phyloP scores from a whole-genome alignment of 2,888 invertebrate genomes.

The Cephus sareptanus region DNA sequence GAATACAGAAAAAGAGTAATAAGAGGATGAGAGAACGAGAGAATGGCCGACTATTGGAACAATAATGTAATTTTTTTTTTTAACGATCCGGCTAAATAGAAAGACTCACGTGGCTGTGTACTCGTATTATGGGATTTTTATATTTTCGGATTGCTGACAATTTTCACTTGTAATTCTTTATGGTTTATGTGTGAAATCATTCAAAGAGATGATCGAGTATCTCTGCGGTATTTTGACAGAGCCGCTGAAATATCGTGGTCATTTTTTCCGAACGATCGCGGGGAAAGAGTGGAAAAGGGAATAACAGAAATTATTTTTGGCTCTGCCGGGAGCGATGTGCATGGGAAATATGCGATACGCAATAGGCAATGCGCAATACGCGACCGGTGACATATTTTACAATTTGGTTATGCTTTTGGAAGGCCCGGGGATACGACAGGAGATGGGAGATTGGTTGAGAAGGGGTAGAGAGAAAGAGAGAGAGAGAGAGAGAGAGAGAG shows the following conservation, averaged over 20 bases:
- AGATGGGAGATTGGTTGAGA: conserved; percentile 19
- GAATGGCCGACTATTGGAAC: not conserved
- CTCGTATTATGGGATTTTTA: not conserved
- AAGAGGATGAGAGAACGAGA: not conserved
- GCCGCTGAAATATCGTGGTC: conserved; percentile 10
- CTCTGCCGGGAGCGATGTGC: not conserved
- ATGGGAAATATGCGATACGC: not conserved
- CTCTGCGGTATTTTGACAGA: not conserved
- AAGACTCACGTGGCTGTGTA: not conserved
- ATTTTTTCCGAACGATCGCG: not conserved
- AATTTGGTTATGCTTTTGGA: conserved; percentile 14
- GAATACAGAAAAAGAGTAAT: not conserved
- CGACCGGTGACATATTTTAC: conserved; percentile 14
- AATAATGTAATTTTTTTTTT: not conserved
- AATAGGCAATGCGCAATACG: not conserved
- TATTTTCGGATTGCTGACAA: not conserved
- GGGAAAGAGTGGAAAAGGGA: conserved; percentile 8
- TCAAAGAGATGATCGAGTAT: not conserved
- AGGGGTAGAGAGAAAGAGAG: conserved; percentile 18
- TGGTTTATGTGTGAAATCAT: not conserved
- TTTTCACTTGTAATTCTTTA: not conserved
- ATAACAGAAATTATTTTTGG: conserved; percentile 6
- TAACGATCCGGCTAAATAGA: not conserved
- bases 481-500: conserved; percentile 31
- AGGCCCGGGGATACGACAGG: not conserved